Conservation (phyloP, 2,113 vertebrate genomes). For the Ahaetulla prasina region DNA sequence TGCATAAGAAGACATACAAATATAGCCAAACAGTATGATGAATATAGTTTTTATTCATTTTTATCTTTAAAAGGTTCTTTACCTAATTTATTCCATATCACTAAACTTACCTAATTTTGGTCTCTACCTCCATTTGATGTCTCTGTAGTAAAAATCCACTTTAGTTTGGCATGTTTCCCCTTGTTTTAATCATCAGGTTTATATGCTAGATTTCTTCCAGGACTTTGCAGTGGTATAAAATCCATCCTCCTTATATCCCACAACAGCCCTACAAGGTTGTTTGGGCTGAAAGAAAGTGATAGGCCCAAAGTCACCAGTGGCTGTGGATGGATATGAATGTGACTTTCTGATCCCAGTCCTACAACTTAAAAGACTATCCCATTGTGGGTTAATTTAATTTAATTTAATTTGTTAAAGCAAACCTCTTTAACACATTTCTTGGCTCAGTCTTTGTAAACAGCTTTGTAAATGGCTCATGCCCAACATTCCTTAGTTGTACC, state of each 20-base stretch:
- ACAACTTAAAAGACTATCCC: neutral
- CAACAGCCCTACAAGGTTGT: neutral
- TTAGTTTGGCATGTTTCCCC: neutral
- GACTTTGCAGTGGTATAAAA: neutral
- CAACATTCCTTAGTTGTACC: no score
- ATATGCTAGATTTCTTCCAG: neutral
- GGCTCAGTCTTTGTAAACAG: no score
- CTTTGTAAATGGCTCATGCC: no score
- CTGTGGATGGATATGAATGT: neutral
- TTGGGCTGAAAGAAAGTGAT: neutral
- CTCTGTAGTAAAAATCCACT: neutral
- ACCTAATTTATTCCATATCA: neutral
- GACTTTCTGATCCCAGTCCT: neutral
- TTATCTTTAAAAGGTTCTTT: neutral
- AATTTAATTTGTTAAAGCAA: no score
- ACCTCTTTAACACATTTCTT: no score
- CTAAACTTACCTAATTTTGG: neutral
- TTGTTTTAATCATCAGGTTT: neutral
- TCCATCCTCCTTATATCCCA: neutral
- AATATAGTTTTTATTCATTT: neutral
- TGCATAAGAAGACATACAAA: neutral
- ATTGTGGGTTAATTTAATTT: neutral
- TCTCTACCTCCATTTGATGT: neutral
- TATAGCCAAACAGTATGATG: neutral
- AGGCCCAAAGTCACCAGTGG: neutral